These are phyloP conservation scores for Drosophila aff. DNA, from an alignment of 1,140 invertebrate species.

Conservation along the genomic window DNA sequence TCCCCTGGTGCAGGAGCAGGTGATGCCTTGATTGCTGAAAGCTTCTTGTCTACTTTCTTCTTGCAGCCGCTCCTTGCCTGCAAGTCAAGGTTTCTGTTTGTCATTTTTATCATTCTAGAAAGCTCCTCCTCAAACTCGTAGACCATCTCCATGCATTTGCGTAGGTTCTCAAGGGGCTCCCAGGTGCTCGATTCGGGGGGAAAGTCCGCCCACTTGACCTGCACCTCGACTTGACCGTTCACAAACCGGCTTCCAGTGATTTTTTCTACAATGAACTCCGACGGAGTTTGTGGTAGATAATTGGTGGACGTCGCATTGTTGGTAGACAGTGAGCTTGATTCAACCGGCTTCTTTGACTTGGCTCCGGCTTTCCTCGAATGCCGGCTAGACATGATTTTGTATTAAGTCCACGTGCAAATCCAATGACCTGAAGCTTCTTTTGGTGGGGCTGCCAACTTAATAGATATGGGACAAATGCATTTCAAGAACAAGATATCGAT, in stretches of 20 bases:
- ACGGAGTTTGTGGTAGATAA: no score
- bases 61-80: not conserved
- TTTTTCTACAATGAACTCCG: conserved; percentile 31
- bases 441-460: not conserved
- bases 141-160: conserved; percentile 18
- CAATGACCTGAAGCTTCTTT: not conserved
- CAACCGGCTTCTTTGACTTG: not conserved
- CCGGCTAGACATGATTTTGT: not conserved
- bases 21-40: not conserved
- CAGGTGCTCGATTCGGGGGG: conserved; percentile 17
- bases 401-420: not conserved
- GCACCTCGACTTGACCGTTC: conserved; percentile 10
- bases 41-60: not conserved
- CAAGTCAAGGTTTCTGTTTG: not conserved
- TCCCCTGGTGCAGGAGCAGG: not conserved
- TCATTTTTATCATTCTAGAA: no score
- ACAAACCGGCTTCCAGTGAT: conserved; percentile 35
- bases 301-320: not conserved
- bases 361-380: not conserved
- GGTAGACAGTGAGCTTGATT: no score
- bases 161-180: conserved; percentile 43
- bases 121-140: conserved; percentile 25
- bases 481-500: not conserved
- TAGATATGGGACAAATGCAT: not conserved
- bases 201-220: conserved; percentile 47